These are phyloP conservation scores for Drosophila kikkawai DNA, from an alignment of 1,140 invertebrate genomes.

Conservation along the genomic window DNA sequence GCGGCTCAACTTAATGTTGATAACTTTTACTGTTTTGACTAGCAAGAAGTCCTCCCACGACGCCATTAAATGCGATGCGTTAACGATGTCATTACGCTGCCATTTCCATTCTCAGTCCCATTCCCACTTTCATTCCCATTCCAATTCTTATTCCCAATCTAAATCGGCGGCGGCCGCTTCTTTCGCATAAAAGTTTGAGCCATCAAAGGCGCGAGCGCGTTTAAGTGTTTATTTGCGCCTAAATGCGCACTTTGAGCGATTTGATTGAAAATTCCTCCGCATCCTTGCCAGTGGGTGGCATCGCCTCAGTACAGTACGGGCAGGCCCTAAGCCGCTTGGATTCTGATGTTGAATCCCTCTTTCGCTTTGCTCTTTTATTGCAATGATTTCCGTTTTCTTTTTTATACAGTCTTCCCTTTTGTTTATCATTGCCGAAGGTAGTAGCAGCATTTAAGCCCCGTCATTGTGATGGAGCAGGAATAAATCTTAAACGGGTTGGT, in stretches of 20 bases:
- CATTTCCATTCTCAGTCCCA: constrained; percentile 9
- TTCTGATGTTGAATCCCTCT: constrained; percentile 55
- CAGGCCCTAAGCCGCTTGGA: constrained; percentile 37
- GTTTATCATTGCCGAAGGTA: constrained; percentile 44
- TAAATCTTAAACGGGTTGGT: background rate
- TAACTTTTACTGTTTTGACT: constrained; percentile 69
- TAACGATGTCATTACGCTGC: constrained; percentile 77
- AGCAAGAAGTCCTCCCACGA: constrained; percentile 12
- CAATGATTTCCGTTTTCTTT: constrained; percentile 60
- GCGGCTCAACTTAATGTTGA: constrained; percentile 65
- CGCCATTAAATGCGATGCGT: constrained; percentile 70
- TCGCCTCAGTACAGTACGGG: background rate
- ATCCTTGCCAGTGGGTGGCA: constrained; percentile 3
- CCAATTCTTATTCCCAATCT: constrained; percentile 32
- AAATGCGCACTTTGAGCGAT: constrained; percentile 83
- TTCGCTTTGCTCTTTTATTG: constrained; percentile 66
- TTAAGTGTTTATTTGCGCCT: constrained; percentile 83
- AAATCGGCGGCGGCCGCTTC: constrained; percentile 39
- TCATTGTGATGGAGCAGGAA: constrained; percentile 11
- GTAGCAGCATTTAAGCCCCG: constrained; percentile 24
- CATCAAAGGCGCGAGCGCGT: constrained; percentile 81
- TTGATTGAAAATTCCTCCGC: constrained; percentile 77
- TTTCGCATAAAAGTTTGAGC: constrained; percentile 67
- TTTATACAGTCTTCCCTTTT: constrained; percentile 48
- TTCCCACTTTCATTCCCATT: background rate